Evolutionary conservation across 2,888 invertebrate genomes (phyloP).

Genomic region (Drosophila anomalipes): DNA sequence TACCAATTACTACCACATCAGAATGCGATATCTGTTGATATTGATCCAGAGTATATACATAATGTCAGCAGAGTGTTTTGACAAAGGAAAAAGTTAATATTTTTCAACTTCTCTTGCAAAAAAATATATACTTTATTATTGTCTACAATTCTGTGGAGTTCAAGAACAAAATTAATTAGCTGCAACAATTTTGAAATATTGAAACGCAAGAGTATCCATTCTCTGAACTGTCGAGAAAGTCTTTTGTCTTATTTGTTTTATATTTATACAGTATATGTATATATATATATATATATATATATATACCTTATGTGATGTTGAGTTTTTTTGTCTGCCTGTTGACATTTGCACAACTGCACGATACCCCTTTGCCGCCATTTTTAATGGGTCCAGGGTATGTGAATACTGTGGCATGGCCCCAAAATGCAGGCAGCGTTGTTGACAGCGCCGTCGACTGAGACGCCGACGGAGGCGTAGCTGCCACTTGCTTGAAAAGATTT

Average conservation of each 20-base stretch:
- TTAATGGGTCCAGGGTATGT: background rate
- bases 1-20: background rate
- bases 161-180: background rate
- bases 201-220: background rate
- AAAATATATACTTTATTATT: background rate
- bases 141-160: background rate
- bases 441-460: slow-evolving; percentile 19
- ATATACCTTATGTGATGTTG: background rate
- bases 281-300: background rate
- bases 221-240: background rate
- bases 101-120: background rate
- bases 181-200: background rate
- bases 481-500: slow-evolving; percentile 64
- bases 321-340: background rate
- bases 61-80: background rate
- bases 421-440: slow-evolving; percentile 58
- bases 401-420: slow-evolving; percentile 60
- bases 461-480: slow-evolving; percentile 41
- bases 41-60: background rate
- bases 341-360: background rate
- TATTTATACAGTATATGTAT: background rate
- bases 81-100: background rate
- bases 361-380: background rate
- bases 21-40: background rate
- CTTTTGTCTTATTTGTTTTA: background rate